phyloP scores from a whole-genome alignment of 2,888 invertebrate genomes.

The Lycia hirtaria region DNA sequence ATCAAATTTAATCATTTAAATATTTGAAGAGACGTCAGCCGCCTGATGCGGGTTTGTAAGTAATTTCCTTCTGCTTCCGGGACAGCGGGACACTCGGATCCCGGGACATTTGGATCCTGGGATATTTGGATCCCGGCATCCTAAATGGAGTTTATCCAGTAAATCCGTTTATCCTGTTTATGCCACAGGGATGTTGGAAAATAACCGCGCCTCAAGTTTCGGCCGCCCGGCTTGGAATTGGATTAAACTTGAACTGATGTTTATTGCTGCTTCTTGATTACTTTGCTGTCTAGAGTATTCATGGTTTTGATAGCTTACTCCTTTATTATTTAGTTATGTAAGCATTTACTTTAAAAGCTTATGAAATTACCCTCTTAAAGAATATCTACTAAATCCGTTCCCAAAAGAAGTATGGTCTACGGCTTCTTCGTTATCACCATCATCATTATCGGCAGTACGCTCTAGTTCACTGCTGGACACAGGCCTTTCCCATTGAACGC shows the following conservation, averaged over 20 bases:
- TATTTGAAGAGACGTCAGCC: constrained; percentile 36
- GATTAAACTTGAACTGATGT: constrained; percentile 22
- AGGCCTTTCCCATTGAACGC: too few species aligned
- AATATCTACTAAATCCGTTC: too few species aligned
- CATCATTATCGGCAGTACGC: too few species aligned
- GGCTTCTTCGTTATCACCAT: too few species aligned
- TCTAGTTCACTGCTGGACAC: too few species aligned
- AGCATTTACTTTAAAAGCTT: too few species aligned
- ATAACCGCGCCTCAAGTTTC: constrained; percentile 45
- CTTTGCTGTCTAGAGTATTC: constrained; percentile 9
- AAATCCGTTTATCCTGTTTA: constrained; percentile 53
- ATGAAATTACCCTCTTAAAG: too few species aligned
- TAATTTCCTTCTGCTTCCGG: constrained; percentile 65
- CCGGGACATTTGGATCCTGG: constrained; percentile 35
- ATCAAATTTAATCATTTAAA: constrained; percentile 29
- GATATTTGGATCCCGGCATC: constrained; percentile 46
- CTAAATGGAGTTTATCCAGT: constrained; percentile 64
- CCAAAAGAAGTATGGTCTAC: too few species aligned
- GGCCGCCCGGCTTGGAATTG: constrained; percentile 30
- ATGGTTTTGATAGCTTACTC: not conserved
- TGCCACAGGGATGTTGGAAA: constrained; percentile 45
- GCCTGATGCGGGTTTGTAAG: constrained; percentile 69
- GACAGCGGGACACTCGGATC: constrained; percentile 32
- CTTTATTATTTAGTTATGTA: not conserved
- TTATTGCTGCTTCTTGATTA: constrained; percentile 17